Percentiles rank a stretch among this genome's conserved stretches.
Evolutionary conservation across 2,888 invertebrate genomes (phyloP).

Genomic region (Caenorhabditis afra): DNA sequence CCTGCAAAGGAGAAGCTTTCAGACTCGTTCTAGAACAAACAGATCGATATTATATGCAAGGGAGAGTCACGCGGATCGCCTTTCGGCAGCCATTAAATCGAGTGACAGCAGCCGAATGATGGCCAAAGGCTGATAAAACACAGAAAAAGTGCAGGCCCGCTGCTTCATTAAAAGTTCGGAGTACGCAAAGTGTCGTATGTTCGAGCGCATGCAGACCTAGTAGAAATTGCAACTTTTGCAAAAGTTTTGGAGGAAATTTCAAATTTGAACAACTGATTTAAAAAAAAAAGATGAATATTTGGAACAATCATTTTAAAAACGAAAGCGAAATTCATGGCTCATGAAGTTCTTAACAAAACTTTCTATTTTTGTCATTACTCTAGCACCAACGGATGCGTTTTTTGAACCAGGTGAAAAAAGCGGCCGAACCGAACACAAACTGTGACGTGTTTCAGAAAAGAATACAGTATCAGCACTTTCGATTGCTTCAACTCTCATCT

Average conservation of each 20-base stretch:
- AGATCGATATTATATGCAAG: not conserved
- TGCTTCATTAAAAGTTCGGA: not conserved
- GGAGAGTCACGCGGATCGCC: conserved; percentile 19
- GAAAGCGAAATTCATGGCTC: not conserved
- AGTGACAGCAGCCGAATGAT: conserved; percentile 25
- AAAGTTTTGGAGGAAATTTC: too few relatives aligned
- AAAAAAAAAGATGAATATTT: too few relatives aligned
- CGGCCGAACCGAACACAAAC: not conserved
- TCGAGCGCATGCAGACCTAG: conserved; percentile 7
- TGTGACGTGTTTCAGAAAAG: conserved; percentile 15
- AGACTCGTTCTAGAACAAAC: not conserved
- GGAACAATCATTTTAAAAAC: not conserved
- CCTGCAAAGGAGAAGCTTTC: conserved; percentile 7
- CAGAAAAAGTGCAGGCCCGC: conserved; percentile 6
- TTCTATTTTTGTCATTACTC: not conserved
- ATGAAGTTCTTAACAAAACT: conserved; percentile 7
- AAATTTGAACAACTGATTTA: too few relatives aligned
- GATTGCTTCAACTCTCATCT: conserved; percentile 5
- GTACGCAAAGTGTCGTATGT: conserved; percentile 21
- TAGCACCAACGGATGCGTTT: not conserved
- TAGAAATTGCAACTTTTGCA: not conserved
- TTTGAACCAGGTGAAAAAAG: not conserved
- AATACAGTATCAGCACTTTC: conserved; percentile 5
- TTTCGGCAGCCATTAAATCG: conserved; percentile 8
- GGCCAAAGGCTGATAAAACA: conserved; percentile 27